Evolutionary conservation across 2,113 vertebrate genomes (phyloP).

Genomic region (Lepisosteus oculatus): DNA sequence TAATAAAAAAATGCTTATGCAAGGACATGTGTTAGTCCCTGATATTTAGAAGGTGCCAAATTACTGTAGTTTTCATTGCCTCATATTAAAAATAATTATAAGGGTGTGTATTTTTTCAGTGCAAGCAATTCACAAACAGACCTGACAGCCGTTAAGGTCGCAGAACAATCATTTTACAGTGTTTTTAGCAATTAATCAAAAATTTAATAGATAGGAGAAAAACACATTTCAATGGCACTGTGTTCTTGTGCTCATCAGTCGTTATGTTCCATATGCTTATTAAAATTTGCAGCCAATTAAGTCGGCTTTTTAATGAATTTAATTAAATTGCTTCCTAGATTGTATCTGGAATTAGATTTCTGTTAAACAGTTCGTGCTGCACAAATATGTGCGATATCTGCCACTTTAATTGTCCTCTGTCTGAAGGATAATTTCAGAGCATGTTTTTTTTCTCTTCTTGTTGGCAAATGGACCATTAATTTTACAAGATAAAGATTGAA

Average conservation of each 20-base stretch:
- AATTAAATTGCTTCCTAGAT: slow-evolving; percentile 9
- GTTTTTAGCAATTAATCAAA: neutral
- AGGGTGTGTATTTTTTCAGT: neutral
- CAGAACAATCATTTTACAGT: neutral
- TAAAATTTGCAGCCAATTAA: slow-evolving; percentile 7
- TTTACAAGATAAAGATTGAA: too few relatives aligned
- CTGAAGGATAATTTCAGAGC: neutral
- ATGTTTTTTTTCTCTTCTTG: too few relatives aligned
- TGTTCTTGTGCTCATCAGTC: neutral
- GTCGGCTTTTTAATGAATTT: neutral
- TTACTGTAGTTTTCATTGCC: neutral
- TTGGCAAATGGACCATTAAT: too few relatives aligned
- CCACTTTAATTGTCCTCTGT: neutral
- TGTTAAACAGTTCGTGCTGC: neutral
- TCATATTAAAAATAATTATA: neutral
- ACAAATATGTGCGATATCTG: neutral
- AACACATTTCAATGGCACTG: neutral
- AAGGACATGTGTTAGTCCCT: too few relatives aligned
- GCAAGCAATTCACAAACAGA: neutral
- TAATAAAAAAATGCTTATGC: too few relatives aligned
- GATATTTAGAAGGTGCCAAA: neutral
- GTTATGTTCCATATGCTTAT: slow-evolving; percentile 3
- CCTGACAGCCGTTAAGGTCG: neutral
- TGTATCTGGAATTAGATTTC: slow-evolving; percentile 3
- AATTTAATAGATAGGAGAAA: neutral